Percentiles rank a stretch among this genome's conserved stretches.
These are phyloP conservation scores for Amblyraja radiata DNA, from an alignment of 2,797 vertebrate genomes.

Conservation along the genomic window DNA sequence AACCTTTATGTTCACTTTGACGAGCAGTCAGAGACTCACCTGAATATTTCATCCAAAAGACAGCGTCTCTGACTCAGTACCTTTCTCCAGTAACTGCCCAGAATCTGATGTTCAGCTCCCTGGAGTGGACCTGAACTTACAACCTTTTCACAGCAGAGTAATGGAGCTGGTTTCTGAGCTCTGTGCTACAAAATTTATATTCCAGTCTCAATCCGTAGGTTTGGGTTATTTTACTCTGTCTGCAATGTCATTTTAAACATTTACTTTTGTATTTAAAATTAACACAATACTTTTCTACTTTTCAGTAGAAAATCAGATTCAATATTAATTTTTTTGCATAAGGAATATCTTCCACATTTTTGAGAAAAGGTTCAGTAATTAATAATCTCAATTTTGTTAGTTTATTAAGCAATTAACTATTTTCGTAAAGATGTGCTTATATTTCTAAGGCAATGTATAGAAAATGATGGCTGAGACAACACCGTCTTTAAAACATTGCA, in stretches of 20 bases:
- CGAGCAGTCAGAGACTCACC: not conserved
- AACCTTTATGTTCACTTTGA: not conserved
- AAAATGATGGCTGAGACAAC: too few species aligned
- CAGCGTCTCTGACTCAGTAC: not conserved
- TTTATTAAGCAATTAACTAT: too few species aligned
- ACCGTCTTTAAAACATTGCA: too few species aligned
- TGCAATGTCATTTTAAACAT: slow-evolving; percentile 34
- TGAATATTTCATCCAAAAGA: not conserved
- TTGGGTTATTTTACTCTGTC: not conserved
- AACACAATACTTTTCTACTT: too few species aligned
- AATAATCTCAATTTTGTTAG: too few species aligned
- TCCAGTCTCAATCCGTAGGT: not conserved
- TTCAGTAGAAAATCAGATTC: too few species aligned
- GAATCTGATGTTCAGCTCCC: not conserved
- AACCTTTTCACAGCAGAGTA: not conserved
- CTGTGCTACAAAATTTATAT: not conserved
- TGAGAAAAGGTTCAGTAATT: too few species aligned
- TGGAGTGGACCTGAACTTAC: not conserved
- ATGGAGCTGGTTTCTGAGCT: not conserved
- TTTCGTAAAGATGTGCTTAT: too few species aligned
- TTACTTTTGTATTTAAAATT: not conserved
- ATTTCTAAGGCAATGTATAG: too few species aligned
- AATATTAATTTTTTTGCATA: too few species aligned
- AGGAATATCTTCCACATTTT: too few species aligned
- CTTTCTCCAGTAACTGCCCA: not conserved